A percentile compares a stretch with the other conserved stretches of the same genome.
These are phyloP conservation scores for Scleropages formosus DNA, from an alignment of 2,797 vertebrate species.

Conservation along the genomic window DNA sequence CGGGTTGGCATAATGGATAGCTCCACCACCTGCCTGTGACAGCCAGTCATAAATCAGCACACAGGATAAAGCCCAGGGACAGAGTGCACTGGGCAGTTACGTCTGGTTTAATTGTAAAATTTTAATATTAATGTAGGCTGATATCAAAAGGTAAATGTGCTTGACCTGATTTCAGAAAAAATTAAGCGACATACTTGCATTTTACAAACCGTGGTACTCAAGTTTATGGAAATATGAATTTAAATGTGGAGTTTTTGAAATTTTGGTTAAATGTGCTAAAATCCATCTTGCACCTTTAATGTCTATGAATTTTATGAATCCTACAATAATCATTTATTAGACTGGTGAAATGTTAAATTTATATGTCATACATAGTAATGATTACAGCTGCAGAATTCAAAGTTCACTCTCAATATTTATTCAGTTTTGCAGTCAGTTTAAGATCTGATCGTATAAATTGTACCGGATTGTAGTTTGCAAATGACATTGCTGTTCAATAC, in stretches of 20 bases:
- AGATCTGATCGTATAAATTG: no score
- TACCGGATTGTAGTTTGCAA: no score
- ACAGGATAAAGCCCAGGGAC: background rate
- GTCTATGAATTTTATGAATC: no score
- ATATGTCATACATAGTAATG: no score
- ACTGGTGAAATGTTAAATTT: no score
- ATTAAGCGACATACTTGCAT: background rate
- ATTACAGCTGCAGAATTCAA: no score
- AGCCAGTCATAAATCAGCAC: constrained; percentile 27
- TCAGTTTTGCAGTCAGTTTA: no score
- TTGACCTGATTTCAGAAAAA: background rate
- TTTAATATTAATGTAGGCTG: constrained; percentile 26
- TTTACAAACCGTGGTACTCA: constrained; percentile 9
- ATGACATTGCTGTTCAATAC: no score
- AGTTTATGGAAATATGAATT: constrained; percentile 1
- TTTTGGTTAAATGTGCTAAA: background rate
- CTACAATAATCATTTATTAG: no score
- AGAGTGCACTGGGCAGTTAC: background rate
- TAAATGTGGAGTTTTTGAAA: background rate
- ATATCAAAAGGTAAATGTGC: background rate
- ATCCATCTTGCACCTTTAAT: no score
- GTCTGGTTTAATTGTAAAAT: constrained; percentile 21
- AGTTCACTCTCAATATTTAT: no score
- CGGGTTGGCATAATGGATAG: constrained; percentile 9
- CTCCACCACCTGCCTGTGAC: constrained; percentile 8